A percentile compares a stretch with the other conserved stretches of the same genome.
Conservation (phyloP, 2,797 vertebrate species). For the Gambelia wislizenii region DNA sequence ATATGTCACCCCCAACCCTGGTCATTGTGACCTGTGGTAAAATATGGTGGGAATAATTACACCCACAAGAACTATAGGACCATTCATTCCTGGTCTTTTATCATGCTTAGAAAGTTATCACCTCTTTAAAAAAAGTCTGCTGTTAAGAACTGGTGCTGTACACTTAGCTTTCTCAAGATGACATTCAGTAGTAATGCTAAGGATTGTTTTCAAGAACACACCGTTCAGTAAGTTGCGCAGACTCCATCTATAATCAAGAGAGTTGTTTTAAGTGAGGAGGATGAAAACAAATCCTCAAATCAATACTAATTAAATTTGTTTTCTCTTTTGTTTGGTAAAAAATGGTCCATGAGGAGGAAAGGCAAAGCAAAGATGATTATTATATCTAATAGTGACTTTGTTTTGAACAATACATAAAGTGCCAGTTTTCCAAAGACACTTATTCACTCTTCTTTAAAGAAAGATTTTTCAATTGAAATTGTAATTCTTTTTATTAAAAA, state of each 20-base stretch:
- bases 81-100: not conserved
- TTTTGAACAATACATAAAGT: conserved; percentile 54
- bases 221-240: rapidly evolving
- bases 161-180: not conserved
- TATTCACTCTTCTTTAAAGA: not conserved
- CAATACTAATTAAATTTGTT: conserved; percentile 66
- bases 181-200: not conserved
- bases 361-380: conserved; percentile 49
- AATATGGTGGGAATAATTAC: not conserved
- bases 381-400: conserved; percentile 55
- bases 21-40: not conserved
- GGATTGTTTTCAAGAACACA: rapidly evolving
- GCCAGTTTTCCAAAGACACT: conserved; percentile 9
- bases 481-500: not conserved
- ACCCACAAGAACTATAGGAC: too few relatives aligned
- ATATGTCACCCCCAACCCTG: not conserved
- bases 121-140: not conserved
- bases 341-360: conserved; percentile 59
- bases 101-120: too few relatives aligned
- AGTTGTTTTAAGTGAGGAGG: conserved; percentile 48
- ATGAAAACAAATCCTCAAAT: conserved; percentile 60
- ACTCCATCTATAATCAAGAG: rapidly evolving
- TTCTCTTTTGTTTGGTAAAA: conserved; percentile 71
- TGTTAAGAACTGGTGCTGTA: not conserved
- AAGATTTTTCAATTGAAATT: not conserved